Percentiles rank a stretch among this genome's conserved stretches.
phyloP scores from a whole-genome alignment of 2,113 vertebrate genomes.

The Clinocottus analis region DNA sequence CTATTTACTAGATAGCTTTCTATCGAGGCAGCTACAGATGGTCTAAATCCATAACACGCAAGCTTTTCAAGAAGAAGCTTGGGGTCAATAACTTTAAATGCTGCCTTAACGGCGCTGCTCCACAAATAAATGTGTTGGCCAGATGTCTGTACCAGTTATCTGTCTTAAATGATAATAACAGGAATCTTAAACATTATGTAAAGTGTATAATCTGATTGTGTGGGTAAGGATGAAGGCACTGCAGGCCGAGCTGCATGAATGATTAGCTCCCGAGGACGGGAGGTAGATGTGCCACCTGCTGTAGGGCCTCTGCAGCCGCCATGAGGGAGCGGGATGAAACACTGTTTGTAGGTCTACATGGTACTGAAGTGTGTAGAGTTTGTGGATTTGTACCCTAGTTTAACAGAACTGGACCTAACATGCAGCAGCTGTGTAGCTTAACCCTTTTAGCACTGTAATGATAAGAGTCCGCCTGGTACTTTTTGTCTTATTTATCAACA shows the following conservation, averaged over 20 bases:
- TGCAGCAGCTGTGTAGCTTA: background rate
- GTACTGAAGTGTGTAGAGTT: background rate
- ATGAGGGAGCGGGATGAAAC: slow-evolving; percentile 2
- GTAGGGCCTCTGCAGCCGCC: background rate
- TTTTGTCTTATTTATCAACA: too few species aligned
- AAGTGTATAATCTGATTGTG: slow-evolving; percentile 22
- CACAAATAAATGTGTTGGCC: background rate
- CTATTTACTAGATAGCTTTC: background rate
- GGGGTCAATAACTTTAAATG: background rate
- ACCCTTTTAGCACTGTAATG: too few species aligned
- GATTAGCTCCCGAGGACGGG: slow-evolving; percentile 25
- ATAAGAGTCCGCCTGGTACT: too few species aligned
- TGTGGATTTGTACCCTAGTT: background rate
- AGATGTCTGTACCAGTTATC: background rate
- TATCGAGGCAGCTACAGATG: background rate
- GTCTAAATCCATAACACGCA: background rate
- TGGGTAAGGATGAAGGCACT: slow-evolving; percentile 31
- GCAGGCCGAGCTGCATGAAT: slow-evolving; percentile 25
- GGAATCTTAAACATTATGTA: slow-evolving; percentile 3
- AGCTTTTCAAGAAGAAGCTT: background rate
- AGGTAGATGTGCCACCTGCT: slow-evolving; percentile 22
- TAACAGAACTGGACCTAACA: background rate
- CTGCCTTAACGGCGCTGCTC: too few species aligned
- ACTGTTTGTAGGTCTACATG: background rate
- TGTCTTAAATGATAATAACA: background rate